phyloP scores from a whole-genome alignment of 2,113 vertebrate species.

The Aix galericulata region DNA sequence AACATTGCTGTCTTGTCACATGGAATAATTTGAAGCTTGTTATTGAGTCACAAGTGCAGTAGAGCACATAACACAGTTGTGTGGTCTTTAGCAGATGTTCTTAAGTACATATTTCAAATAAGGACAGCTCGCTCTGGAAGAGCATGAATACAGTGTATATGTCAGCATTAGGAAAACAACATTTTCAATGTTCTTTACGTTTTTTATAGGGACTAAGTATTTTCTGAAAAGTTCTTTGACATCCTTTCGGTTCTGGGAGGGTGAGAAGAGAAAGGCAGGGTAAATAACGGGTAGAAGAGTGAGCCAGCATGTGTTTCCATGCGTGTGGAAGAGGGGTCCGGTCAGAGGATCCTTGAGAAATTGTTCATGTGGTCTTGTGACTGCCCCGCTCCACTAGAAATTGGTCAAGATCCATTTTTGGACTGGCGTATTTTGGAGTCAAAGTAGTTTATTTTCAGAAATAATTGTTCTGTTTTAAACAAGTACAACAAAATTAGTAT shows the following conservation, averaged over 20 bases:
- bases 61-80: fast-evolving
- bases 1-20: background rate
- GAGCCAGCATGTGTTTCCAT: background rate
- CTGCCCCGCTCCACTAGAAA: background rate
- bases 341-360: background rate
- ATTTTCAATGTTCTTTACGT: background rate
- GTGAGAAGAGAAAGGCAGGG: background rate
- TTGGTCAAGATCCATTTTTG: fast-evolving
- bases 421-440: background rate
- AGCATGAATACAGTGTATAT: fast-evolving
- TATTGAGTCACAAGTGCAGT: background rate
- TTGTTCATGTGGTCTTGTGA: background rate
- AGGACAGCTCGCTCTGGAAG: background rate
- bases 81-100: background rate
- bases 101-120: fast-evolving
- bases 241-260: background rate
- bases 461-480: background rate
- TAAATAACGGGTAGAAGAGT: background rate
- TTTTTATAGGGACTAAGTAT: background rate
- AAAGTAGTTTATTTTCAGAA: background rate
- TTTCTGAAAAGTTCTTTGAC: background rate
- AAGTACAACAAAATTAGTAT: background rate
- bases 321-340: background rate
- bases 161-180: background rate
- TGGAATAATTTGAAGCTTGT: background rate